Base-by-base conservation (phyloP, 1,140 invertebrate genomes). In the Leptopilina boulardi region DNA sequence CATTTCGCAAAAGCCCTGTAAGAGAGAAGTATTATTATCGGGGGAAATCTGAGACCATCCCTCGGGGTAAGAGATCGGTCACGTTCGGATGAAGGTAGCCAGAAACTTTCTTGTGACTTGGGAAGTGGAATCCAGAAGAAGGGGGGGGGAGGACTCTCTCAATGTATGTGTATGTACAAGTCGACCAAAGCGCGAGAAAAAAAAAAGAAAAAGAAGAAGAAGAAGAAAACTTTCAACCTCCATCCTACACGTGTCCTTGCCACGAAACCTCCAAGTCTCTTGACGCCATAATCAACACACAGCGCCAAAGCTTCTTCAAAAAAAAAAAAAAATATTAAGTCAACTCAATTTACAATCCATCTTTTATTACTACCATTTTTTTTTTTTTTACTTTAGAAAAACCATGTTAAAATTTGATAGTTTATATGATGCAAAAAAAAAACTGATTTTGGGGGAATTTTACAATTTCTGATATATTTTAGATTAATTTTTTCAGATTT, bases 21-120 rank as follows among this genome's bases (percentile, higher is more conserved):
- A 88, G 86, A 88, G 86, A 89, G 87, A 91, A 89, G 89, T 90
- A 91, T 91, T 90, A 90, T 91, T 91, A 91, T 88, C 89, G 85
- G 85, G 89, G 89, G 89, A 91, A 91, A 91, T 91, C 89, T 90
- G 86, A 84, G 85, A 84, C 73, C 77, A 77, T 86, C 84, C 89
- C 88, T 71, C 75, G 88, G 88, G 89, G 90, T 85, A 71, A 78
- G 82, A 85, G 89, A 90, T 91, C 89, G 89, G 89, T 90, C 89
- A 91, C 89, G 88, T 90, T 87, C 81, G 82, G 85, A 84, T 84
- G 79, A 84, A 86, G 83, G 86, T 85, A 87, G 83, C 83, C 77
- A 77, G 81, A 88, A 88, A 88, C 82, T 89, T 88, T 86, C 82
- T 79, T 75, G 78, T 77, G 71, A 77, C 81, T 80, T 82, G 78